Conservation (phyloP, 2,888 invertebrate species). For the Dioctria linearis region DNA sequence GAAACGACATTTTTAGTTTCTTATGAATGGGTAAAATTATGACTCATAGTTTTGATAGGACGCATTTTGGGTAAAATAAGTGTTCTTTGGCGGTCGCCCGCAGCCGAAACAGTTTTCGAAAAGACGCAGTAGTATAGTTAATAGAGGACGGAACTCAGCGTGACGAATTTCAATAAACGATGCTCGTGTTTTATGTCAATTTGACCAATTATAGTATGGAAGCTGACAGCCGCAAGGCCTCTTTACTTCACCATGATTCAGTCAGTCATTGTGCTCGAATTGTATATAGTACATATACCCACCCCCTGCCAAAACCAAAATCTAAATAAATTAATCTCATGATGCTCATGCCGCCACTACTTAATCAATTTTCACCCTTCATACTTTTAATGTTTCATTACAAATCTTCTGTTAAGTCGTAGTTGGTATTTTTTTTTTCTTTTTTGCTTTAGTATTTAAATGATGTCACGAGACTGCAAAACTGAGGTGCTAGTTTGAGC, state of each 20-base stretch:
- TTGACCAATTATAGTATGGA: conserved; percentile 37
- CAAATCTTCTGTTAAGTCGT: not conserved
- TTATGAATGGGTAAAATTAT: conserved; percentile 41
- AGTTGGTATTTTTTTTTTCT: not conserved
- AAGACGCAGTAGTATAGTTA: not conserved
- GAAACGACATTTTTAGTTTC: conserved; percentile 43
- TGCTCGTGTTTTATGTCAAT: conserved; percentile 50
- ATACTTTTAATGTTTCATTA: not conserved
- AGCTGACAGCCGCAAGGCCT: conserved; percentile 36
- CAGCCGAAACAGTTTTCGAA: not conserved
- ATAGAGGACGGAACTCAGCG: conserved; percentile 40
- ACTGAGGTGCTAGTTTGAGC: too few species aligned
- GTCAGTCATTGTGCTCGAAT: not conserved
- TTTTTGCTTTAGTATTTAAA: too few species aligned
- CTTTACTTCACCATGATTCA: conserved; percentile 16
- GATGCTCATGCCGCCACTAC: conserved; percentile 15
- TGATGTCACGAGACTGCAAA: too few species aligned
- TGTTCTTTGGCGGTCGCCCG: conserved; percentile 19
- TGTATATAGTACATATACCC: not conserved
- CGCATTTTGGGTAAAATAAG: conserved; percentile 24
- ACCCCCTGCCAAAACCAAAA: not conserved
- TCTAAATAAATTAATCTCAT: conserved; percentile 44
- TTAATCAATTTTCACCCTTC: conserved; percentile 29
- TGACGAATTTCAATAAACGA: conserved; percentile 48
- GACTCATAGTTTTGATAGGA: conserved; percentile 42